Percentiles rank a stretch among this genome's conserved stretches.
phyloP scores from a whole-genome alignment of 2,113 vertebrate genomes.

The Grallaria varia region DNA sequence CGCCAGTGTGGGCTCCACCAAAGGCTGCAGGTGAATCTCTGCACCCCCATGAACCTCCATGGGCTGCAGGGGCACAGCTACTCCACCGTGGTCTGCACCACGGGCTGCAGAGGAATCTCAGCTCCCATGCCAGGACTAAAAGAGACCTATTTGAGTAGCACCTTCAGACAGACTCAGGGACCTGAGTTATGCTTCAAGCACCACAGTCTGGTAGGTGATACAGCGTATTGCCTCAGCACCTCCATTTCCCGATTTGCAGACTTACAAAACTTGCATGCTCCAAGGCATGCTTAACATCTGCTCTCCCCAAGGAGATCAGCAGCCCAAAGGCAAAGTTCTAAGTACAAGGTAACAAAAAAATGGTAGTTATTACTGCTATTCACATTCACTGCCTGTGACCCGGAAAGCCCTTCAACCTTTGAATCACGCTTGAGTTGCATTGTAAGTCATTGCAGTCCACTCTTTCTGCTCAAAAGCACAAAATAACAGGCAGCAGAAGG shows the following conservation, averaged over 20 bases:
- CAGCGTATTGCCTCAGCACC: background rate
- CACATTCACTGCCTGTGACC: slow-evolving; percentile 16
- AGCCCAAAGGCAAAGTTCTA: slow-evolving; percentile 9
- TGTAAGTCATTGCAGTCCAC: slow-evolving; percentile 16
- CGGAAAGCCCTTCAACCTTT: slow-evolving; percentile 27
- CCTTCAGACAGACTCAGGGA: background rate
- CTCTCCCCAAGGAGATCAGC: background rate
- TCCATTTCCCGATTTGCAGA: background rate
- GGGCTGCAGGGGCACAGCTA: too few relatives aligned
- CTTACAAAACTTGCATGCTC: background rate
- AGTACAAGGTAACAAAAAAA: background rate
- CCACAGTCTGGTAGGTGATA: background rate
- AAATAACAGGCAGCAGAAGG: slow-evolving; percentile 45
- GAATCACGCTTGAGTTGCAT: slow-evolving; percentile 10
- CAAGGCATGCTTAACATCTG: background rate
- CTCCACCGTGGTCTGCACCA: too few relatives aligned
- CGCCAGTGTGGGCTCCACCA: too few relatives aligned
- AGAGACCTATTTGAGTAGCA: background rate
- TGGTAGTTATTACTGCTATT: background rate
- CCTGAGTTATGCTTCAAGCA: background rate
- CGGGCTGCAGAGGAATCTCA: too few relatives aligned
- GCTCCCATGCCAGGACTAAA: background rate
- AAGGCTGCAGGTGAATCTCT: too few relatives aligned
- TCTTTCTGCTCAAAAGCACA: slow-evolving; percentile 40
- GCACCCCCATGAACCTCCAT: too few relatives aligned